A percentile compares a stretch with the other conserved stretches of the same genome.
phyloP scores from a whole-genome alignment of 2,797 vertebrate genomes.

The Acomys russatus region DNA sequence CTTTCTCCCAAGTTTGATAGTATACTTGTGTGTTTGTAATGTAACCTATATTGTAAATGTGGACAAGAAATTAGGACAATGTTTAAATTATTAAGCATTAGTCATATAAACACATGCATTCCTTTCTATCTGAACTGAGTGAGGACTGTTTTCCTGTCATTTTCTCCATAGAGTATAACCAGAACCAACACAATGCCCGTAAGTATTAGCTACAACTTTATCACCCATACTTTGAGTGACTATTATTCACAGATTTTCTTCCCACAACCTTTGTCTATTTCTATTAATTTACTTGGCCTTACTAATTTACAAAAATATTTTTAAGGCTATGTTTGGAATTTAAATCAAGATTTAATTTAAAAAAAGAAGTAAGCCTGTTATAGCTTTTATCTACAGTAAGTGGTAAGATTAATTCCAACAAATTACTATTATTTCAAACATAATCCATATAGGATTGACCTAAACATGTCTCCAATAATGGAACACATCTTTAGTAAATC shows the following conservation, averaged over 20 bases:
- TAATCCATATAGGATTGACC: slow-evolving; percentile 33
- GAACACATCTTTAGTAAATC: background rate
- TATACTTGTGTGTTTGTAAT: background rate
- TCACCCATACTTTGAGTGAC: background rate
- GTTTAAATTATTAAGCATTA: background rate
- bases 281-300: slow-evolving; percentile 25
- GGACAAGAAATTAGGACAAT: background rate
- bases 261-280: background rate
- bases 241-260: background rate
- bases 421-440: slow-evolving; percentile 60
- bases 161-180: background rate
- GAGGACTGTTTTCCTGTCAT: background rate
- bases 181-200: background rate
- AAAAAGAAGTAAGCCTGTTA: background rate
- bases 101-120: background rate
- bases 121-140: background rate
- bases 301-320: background rate
- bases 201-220: background rate
- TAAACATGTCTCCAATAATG: slow-evolving; percentile 47
- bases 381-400: slow-evolving; percentile 37
- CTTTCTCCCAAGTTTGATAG: background rate
- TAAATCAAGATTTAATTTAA: slow-evolving; percentile 64
- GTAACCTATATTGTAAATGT: background rate
- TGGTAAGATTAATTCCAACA: slow-evolving; percentile 64
- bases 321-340: background rate